Evolutionary conservation across 1,140 invertebrate genomes (phyloP).

Genomic region (Eriocheir sinensis): DNA sequence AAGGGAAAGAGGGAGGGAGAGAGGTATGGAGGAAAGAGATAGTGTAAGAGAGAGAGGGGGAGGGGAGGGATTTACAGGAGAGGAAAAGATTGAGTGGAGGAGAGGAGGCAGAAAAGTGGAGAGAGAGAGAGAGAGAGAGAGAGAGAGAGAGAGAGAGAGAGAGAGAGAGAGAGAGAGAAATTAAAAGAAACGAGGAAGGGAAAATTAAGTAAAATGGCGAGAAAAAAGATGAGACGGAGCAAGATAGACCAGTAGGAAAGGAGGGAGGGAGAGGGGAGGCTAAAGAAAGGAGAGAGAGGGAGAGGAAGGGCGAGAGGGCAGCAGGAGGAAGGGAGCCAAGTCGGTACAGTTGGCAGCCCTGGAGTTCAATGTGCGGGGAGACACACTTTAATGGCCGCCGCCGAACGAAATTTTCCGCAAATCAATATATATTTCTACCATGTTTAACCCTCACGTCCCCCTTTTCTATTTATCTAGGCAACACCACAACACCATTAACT

Average conservation of each 20-base stretch:
- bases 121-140: background rate
- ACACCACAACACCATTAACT: background rate
- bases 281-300: background rate
- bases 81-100: background rate
- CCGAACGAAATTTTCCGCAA: slow-evolving; percentile 36
- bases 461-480: background rate
- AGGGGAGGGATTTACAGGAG: background rate
- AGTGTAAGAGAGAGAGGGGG: background rate
- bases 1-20: background rate
- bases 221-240: background rate
- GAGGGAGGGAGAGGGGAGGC: background rate
- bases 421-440: background rate
- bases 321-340: background rate
- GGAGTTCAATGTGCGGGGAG: slow-evolving; percentile 34
- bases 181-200: background rate
- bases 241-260: background rate
- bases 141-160: slow-evolving; percentile 1
- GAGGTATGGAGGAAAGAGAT: background rate
- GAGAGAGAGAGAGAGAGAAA: background rate
- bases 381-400: background rate
- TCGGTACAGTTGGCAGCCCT: slow-evolving; percentile 29
- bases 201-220: background rate
- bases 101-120: background rate
- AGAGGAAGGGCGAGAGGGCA: background rate
- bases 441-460: background rate